These are phyloP conservation scores for Listronotus bonariensis DNA, from an alignment of 1,140 invertebrate genomes.

Conservation along the genomic window DNA sequence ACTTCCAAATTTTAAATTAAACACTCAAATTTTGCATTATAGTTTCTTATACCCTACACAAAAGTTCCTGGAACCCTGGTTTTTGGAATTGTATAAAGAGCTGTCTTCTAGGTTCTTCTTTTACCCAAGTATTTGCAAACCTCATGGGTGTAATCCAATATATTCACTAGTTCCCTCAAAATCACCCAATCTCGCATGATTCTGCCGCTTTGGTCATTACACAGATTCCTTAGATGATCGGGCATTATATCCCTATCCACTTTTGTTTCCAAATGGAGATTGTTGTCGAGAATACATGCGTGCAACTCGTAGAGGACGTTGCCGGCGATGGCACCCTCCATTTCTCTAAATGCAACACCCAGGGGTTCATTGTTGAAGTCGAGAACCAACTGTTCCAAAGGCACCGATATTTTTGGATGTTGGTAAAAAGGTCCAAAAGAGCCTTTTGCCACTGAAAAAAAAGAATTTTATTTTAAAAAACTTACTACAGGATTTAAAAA, in stretches of 20 bases:
- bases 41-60: no score
- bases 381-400: constrained; percentile 68
- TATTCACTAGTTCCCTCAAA: constrained; percentile 69
- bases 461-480: constrained; percentile 35
- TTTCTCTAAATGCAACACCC: constrained; percentile 25
- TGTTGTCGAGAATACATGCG: constrained; percentile 62
- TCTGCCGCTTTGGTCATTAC: constrained; percentile 56
- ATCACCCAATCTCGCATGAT: constrained; percentile 69
- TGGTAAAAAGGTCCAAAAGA: constrained; percentile 60
- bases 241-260: constrained; percentile 64
- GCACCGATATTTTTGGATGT: constrained; percentile 68
- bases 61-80: no score
- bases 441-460: constrained; percentile 60
- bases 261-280: constrained; percentile 54
- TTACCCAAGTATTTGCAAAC: constrained; percentile 55
- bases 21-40: no score
- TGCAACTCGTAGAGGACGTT: constrained; percentile 62
- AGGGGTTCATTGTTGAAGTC: constrained; percentile 65
- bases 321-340: neutral
- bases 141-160: constrained; percentile 64
- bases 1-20: no score
- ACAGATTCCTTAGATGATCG: constrained; percentile 50
- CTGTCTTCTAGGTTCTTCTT: neutral
- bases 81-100: no score
- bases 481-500: no score